Base-by-base conservation (phyloP, 1,140 invertebrate genomes). In the Drosophila saltans region DNA sequence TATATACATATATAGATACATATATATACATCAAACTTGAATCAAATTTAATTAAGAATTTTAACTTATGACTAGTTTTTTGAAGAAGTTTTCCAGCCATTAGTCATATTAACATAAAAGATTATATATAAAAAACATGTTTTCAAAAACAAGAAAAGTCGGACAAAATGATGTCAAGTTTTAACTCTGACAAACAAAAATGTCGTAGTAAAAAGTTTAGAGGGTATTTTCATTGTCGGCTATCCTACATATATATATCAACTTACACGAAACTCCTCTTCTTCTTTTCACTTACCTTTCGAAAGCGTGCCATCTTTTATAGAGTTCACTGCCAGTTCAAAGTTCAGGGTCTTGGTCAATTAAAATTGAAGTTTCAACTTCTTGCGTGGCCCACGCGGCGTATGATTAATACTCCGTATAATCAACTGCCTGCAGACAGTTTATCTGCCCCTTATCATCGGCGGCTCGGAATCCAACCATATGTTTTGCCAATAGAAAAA, bases 311-410 rank as follows among this genome's bases (percentile, higher is more conserved):
- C 69, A 69, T 89, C 16, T 16, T 75, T 69, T 84, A 74, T 40
- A 11, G 70, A 81, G 84, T 89, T 88, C 84, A 88, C 68, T 69
- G 77, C 28, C 69, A 72, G 73, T 70, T 71, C 74, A 73, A 80
- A 67, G 84, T 84, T 88, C 84, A 89, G 84, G 80, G 85, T 88
- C 85, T 63, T 66, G 33, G 39, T 41, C 61, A 89, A 89, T 72
- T 71, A 73, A 75, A 69, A 16, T 57, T 28, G 64, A 66, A 28
- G 24, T 67, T 48, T 36, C 33, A 7, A 40, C 24, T 56, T 60
- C 10, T 75, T 69, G 76, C 84, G 84, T 86, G 76, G 63, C 67
- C 62, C 80, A 86, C 84, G 81, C 68, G 73, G 80, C 83, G 80
- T 83, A 80, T 86, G 83, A 78, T 83, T 83, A 89, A 86, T 60